Percentiles rank a stretch among this genome's conserved stretches.
phyloP scores from a whole-genome alignment of 2,113 vertebrate species.

The Charadrius vociferus region DNA sequence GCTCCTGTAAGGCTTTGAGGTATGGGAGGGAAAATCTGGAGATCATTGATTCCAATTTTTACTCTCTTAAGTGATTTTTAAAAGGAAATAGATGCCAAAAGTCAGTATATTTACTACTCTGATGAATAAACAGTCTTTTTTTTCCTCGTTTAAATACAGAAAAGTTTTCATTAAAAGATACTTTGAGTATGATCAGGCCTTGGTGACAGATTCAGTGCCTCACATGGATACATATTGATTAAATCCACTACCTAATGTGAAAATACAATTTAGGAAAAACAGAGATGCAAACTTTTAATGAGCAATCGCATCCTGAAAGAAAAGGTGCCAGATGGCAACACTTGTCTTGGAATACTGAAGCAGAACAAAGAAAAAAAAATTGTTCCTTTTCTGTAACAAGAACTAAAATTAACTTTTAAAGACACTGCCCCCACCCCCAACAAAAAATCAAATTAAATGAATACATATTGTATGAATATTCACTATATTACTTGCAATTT shows the following conservation, averaged over 20 bases:
- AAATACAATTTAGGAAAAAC: constrained; percentile 26
- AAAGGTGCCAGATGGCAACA: constrained; percentile 37
- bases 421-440: background rate
- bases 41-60: background rate
- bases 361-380: background rate
- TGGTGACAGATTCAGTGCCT: background rate
- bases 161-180: background rate
- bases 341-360: background rate
- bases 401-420: background rate
- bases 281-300: constrained; percentile 48
- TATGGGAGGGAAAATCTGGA: background rate
- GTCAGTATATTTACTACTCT: background rate
- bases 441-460: background rate
- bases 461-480: background rate
- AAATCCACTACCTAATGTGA: background rate
- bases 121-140: background rate
- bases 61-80: background rate
- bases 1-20: background rate
- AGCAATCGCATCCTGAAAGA: constrained; percentile 38
- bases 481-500: background rate
- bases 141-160: fast-evolving
- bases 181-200: background rate
- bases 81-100: background rate
- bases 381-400: background rate
- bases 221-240: background rate